Base-by-base conservation (phyloP, 2,888 invertebrate genomes). In the Athrips mouffetella region DNA sequence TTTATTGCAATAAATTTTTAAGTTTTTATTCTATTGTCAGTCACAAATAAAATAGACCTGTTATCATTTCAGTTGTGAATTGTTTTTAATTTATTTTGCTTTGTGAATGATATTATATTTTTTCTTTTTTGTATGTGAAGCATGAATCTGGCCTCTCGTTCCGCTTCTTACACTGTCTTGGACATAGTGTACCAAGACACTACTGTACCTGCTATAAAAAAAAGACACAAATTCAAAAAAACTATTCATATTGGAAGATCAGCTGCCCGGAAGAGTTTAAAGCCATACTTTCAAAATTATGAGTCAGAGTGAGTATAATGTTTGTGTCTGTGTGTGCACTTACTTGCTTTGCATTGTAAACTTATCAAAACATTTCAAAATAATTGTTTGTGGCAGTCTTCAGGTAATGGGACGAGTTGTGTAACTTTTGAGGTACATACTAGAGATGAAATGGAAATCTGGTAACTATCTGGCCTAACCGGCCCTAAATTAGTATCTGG, bases 101-200 rank as follows among this genome's bases (percentile, higher is more conserved):
- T 65, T 49, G 53, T 59, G 45, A 55, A 47, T 55, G 54, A 55
- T 62, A 62, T 67, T 63, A n/a, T n/a, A n/a, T 64, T 68, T 69
- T 64, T 69, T 71, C 68, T 66, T 71, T 65, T 70, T 56, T 70
- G 64, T 55, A 63, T 67, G 61, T 74, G 70, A 79, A 78, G 79
- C 82, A 92, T 92, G 92, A 90, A 91, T 76, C 89, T 90, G 67
- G 89, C 89, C 75, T 79, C 83, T 74, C 89, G 90, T 82, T 65
- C 90, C 77, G 91, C 91, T 78, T 91, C 91, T 73, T 92, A 92
- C 87, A 89, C 89, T 65, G 90, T 90, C 66, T 80, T 92, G 71
- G 91, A 90, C 70, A 89, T 91, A 74, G 91, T 91, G 59, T 92
- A 92, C 89, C 90, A 89, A 68, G 88, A 89, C 67, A 92, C 92